Percentiles rank a stretch among this genome's conserved stretches.
phyloP scores from a whole-genome alignment of 2,797 vertebrate genomes.

The Catamblyrhynchus diadema region DNA sequence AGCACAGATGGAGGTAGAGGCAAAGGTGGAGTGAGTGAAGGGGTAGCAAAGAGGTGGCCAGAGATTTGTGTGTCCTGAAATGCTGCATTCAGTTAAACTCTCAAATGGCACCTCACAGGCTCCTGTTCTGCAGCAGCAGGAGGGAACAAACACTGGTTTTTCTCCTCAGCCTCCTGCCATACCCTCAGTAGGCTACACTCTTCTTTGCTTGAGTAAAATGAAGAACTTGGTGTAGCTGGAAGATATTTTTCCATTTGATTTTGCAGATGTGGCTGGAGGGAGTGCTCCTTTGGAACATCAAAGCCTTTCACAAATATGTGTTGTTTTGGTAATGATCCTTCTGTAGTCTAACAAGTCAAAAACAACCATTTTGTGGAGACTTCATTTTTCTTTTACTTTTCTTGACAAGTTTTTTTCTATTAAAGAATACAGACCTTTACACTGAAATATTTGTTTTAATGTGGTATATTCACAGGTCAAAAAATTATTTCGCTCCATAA shows the following conservation, averaged over 20 bases:
- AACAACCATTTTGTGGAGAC: background rate
- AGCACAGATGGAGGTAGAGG: background rate
- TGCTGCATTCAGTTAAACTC: background rate
- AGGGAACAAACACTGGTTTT: background rate
- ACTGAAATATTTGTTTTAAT: background rate
- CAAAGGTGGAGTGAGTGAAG: background rate
- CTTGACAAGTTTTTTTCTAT: background rate
- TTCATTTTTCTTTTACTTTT: background rate
- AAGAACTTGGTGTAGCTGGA: background rate
- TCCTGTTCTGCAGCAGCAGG: background rate
- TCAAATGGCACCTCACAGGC: background rate
- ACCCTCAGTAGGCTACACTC: background rate
- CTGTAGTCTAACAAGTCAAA: background rate
- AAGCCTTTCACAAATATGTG: background rate
- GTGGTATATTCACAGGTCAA: background rate
- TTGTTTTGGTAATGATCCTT: slow-evolving; percentile 1
- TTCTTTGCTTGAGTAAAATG: background rate
- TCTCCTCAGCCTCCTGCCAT: background rate
- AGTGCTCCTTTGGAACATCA: background rate
- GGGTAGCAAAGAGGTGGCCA: background rate
- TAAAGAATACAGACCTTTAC: background rate
- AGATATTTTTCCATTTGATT: slow-evolving; percentile 14
- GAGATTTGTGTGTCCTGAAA: background rate
- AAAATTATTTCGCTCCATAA: background rate
- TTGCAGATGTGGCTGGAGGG: background rate